Conservation (phyloP, 1,140 invertebrate species). For the Drosophila takahashii region DNA sequence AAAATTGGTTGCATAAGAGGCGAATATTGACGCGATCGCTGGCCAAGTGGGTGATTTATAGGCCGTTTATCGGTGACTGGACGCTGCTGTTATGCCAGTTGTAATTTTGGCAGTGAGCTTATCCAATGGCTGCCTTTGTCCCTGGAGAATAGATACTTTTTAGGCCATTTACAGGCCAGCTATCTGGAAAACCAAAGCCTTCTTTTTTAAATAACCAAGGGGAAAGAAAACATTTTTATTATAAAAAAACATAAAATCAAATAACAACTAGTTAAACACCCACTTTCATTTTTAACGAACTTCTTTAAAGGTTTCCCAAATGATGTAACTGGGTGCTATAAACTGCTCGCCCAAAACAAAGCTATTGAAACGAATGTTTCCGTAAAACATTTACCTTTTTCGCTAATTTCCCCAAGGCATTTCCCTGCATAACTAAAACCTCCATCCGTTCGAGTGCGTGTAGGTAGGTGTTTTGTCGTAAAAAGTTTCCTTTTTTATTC, state of each 20-base stretch:
- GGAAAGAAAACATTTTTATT: neutral
- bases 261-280: neutral
- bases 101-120: constrained; percentile 45
- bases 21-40: constrained; percentile 74
- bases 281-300: neutral
- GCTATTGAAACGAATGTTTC: constrained; percentile 47
- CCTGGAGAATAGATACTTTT: neutral
- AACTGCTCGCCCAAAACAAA: constrained; percentile 39
- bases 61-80: constrained; percentile 57
- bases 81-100: constrained; percentile 32
- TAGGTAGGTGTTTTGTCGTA: constrained; percentile 30
- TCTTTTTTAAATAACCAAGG: too few species aligned
- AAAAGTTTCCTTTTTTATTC: constrained; percentile 27
- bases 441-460: constrained; percentile 40
- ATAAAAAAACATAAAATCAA: neutral
- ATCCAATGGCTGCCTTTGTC: neutral
- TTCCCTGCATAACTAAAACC: constrained; percentile 70
- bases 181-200: neutral
- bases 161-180: neutral
- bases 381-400: constrained; percentile 64
- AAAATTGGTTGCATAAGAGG: constrained; percentile 63
- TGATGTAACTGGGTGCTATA: constrained; percentile 38
- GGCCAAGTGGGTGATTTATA: constrained; percentile 70
- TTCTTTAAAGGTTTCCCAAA: constrained; percentile 12
- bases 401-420: constrained; percentile 75